Evolutionary conservation across 2,888 invertebrate genomes (phyloP).

Genomic region (Xylophagus ater): DNA sequence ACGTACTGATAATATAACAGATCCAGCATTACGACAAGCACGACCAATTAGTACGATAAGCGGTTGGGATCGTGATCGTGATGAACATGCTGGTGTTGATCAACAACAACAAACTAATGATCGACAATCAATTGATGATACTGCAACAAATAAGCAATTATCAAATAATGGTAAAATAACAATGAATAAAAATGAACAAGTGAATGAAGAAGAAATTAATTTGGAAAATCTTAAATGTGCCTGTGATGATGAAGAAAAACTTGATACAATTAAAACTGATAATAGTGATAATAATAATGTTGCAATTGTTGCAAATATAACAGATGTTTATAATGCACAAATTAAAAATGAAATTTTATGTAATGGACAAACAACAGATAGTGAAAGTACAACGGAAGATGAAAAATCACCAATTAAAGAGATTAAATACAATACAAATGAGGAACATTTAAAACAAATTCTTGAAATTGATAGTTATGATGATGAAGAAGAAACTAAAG

Average conservation of each 20-base stretch:
- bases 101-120: slow-evolving; percentile 22
- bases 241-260: slow-evolving; percentile 21
- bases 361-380: slow-evolving; percentile 22
- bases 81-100: slow-evolving; percentile 20
- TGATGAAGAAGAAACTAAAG: slow-evolving; percentile 39
- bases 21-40: slow-evolving; percentile 84
- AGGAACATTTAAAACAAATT: slow-evolving; percentile 21
- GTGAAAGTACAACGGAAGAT: slow-evolving; percentile 14
- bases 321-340: slow-evolving; percentile 39
- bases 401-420: slow-evolving; percentile 15
- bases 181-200: slow-evolving; percentile 21
- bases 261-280: slow-evolving; percentile 12
- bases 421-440: slow-evolving; percentile 24
- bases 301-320: slow-evolving; percentile 33
- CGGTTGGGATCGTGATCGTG: slow-evolving; percentile 72
- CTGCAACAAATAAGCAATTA: slow-evolving; percentile 12
- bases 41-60: slow-evolving; percentile 93
- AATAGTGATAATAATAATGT: slow-evolving; percentile 23
- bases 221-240: slow-evolving; percentile 23
- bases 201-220: slow-evolving; percentile 21
- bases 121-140: slow-evolving; percentile 30
- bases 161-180: slow-evolving; percentile 16
- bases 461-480: slow-evolving; percentile 31
- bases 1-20: slow-evolving; percentile 87
- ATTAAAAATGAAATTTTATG: slow-evolving; percentile 33